Base-by-base conservation (phyloP, 2,113 vertebrate species). In the Neopipo cinnamomea region DNA sequence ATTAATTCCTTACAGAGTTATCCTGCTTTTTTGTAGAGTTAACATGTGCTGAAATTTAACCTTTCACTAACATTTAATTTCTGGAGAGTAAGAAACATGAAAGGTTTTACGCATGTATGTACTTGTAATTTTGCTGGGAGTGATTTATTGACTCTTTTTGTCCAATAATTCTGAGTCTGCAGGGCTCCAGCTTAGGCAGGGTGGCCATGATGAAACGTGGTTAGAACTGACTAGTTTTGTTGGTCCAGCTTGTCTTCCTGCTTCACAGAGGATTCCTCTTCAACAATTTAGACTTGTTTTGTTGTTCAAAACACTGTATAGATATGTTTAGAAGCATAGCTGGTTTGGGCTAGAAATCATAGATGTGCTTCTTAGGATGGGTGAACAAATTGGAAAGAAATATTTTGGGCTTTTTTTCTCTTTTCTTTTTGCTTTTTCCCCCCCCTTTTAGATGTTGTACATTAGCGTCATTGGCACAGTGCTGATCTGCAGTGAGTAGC, bases 141-240 rank as follows among this genome's bases (percentile, higher is more conserved):
- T 65, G 39, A 62, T 86, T 65, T 87, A 68, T 90, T 83, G 94
- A 76, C 92, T 67, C 21, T 66, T 95, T 89, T 71, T 85, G 65
- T 83, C 63, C 67, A 13, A 37, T 46, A 22, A 10, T 23, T 85
- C 24, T 31, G 15, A 25, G 5, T 91, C 62, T 80, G 22, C 10
- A 55, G 62, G 19, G 37, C 61, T 91, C 16, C 19, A 46, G 39
- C 44, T 63, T 25, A 20, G 56, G n/a, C 18, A 44, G n/a, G 12
- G 55, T 58, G 46, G 55, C 35, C 8, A 2, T 44, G 62, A 58
- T 7, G 70, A 62, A 92, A 66, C 41, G 14, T 85, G 70, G 28
- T 66, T 84, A 58, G 53, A 70, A 31, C 58, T 47, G 27, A 56
- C 80, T 41, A 17, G 71, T 42, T 18, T 23, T n/a, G 41, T 53